Evolutionary conservation across 2,113 vertebrate genomes (phyloP).

Genomic region (Malurus alboscapulatus): DNA sequence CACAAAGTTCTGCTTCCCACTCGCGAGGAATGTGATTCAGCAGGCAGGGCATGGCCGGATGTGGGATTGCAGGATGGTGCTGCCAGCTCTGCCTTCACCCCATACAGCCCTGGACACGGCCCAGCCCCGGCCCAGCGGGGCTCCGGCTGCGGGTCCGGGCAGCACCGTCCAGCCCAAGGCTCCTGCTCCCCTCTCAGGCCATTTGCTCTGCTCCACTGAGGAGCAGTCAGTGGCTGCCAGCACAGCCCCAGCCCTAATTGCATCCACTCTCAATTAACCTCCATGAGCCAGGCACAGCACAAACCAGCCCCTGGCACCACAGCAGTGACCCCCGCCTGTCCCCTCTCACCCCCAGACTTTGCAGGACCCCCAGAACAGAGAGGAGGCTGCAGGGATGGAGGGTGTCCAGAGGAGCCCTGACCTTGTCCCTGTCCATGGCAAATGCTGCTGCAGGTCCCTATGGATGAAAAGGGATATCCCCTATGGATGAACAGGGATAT

Average conservation of each 20-base stretch:
- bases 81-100: background rate
- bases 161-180: accelerated
- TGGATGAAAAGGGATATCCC: too few relatives aligned
- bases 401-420: accelerated
- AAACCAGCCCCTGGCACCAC: background rate
- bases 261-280: background rate
- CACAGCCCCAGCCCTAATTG: background rate
- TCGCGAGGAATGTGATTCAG: background rate
- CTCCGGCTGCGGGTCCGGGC: accelerated
- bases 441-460: background rate
- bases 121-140: background rate
- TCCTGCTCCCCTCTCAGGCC: accelerated
- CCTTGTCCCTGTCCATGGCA: background rate
- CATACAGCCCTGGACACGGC: accelerated
- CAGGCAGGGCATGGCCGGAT: background rate
- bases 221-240: background rate
- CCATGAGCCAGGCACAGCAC: accelerated
- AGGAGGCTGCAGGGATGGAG: background rate
- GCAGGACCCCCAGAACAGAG: background rate
- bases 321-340: accelerated
- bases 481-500: too few relatives aligned
- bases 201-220: background rate
- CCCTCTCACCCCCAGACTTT: background rate
- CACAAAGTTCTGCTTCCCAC: background rate
- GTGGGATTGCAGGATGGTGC: background rate